Evolutionary conservation across 1,140 invertebrate genomes (phyloP), one percentile per base, ranked within the genome.

Genomic region (Camponotus vicinus): DNA sequence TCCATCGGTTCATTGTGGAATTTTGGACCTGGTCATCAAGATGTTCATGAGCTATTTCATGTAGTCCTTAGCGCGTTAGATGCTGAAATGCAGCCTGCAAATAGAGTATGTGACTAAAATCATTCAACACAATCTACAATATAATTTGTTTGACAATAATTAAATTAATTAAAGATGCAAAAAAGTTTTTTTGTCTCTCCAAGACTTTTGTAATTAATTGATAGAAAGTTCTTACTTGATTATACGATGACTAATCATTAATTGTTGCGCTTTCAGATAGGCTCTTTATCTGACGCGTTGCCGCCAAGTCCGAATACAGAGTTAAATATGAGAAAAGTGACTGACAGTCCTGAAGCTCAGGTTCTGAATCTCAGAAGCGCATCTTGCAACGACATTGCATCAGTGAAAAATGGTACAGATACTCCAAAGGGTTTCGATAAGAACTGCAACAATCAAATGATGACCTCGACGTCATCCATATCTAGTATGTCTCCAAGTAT

Each of bases 11-110:
- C 96, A 1, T 95, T 97, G 9, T 99, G 98, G 98, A 97, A 98
- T 66, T 98, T 99, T 76, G 97, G 97, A 0, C 96, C 97, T 86
- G 98, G 98, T 88, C 98, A 99, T 95, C 98, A 99, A 95, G 98
- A 99, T 96, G 98, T 98, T 27, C 98, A 99, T 94, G 98, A 99
- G 94, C 93, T 99, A 66, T 97, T 99, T 85, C 98, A 98, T 95
- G 97, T 98, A 15, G 93, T 99, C 88, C 96, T 98, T 13, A 97
- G 97, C 40, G 98, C 98, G 42, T 95, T 99, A 27, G 98, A 98
- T 94, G 97, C 98, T 94, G 98, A 99, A 95, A 96, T 97, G 18
- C 95, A 96, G 75, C 95, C 95, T 55, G 90, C 95, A 18, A 96
- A 95, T 92, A 96, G 96, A 93, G 96, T 97, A 94, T 37, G 61